Percentiles rank a stretch among this genome's conserved stretches.
Evolutionary conservation across 2,888 invertebrate genomes (phyloP).

Genomic region (Leptopilina drosophilae): DNA sequence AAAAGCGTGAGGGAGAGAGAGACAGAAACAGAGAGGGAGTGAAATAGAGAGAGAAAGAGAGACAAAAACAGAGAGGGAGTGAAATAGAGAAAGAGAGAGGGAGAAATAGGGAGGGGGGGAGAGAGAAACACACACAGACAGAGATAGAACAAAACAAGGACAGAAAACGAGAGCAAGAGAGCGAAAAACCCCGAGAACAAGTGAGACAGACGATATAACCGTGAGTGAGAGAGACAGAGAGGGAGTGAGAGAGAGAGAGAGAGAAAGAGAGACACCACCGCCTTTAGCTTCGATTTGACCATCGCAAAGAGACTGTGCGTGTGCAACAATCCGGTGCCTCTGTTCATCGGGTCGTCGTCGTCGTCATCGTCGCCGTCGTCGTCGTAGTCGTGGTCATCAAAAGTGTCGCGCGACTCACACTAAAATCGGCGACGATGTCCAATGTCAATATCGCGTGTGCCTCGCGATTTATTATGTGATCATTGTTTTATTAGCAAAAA

Average conservation of each 20-base stretch:
- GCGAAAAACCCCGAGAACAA: no score
- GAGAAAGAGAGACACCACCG: conserved; percentile 48
- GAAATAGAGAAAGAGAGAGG: neutral
- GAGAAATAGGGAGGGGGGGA: conserved; percentile 1
- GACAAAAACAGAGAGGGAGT: neutral
- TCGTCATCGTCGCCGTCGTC: conserved; percentile 14
- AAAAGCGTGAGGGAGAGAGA: no score
- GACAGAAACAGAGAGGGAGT: neutral
- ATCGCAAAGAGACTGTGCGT: conserved; percentile 35
- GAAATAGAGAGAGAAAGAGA: conserved; percentile 11
- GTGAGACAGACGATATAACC: no score
- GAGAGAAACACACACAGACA: no score
- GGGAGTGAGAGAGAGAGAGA: conserved; percentile 44
- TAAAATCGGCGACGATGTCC: conserved; percentile 34
- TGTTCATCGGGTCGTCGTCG: conserved; percentile 38
- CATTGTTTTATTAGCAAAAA: neutral
- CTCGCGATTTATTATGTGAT: conserved; percentile 34
- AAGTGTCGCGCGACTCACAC: conserved; percentile 49
- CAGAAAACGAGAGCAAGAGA: neutral
- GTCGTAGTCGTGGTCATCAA: conserved; percentile 42
- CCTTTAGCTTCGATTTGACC: conserved; percentile 45
- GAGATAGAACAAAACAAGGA: no score
- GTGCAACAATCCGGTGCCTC: conserved; percentile 39
- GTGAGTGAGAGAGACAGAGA: conserved; percentile 22
- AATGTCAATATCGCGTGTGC: conserved; percentile 21